phyloP scores from a whole-genome alignment of 2,113 vertebrate genomes.

The Piliocolobus tephrosceles region DNA sequence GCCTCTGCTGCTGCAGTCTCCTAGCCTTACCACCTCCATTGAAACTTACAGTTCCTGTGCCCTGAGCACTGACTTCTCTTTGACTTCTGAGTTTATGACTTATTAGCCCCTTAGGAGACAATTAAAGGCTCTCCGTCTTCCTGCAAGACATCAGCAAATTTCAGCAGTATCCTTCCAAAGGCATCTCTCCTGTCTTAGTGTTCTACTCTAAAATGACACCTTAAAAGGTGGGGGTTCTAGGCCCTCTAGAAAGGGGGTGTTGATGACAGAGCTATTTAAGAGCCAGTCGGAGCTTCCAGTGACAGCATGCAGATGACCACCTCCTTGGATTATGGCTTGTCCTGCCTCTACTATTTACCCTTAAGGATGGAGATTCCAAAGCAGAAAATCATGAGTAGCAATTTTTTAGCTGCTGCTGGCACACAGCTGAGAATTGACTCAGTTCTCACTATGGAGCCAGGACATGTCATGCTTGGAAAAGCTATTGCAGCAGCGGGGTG shows the following conservation, averaged over 20 bases:
- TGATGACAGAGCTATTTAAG: constrained; percentile 41
- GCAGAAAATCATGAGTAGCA: constrained; percentile 57
- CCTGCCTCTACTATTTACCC: constrained; percentile 46
- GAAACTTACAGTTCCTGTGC: background rate
- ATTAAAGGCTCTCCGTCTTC: background rate
- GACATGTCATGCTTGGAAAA: constrained; percentile 75
- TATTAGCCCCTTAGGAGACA: background rate
- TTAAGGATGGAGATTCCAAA: constrained; percentile 53
- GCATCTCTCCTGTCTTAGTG: background rate
- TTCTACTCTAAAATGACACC: background rate
- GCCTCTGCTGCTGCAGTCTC: background rate
- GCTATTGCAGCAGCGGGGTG: constrained; percentile 73
- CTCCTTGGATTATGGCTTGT: constrained; percentile 12
- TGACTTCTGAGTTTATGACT: constrained; percentile 32
- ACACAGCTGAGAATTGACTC: constrained; percentile 63
- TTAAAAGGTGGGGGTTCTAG: background rate
- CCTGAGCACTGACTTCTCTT: background rate
- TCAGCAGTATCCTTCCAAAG: constrained; percentile 18
- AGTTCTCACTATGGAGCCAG: constrained; percentile 69
- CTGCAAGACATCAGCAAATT: background rate
- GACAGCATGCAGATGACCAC: background rate
- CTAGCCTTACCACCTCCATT: background rate
- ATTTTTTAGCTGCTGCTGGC: constrained; percentile 62
- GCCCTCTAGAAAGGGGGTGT: background rate
- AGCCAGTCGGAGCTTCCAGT: background rate